A percentile compares a stretch with the other conserved stretches of the same genome.
These are phyloP conservation scores for Brachionus manjavacas DNA, from an alignment of 1,140 invertebrate species.

Conservation along the genomic window DNA sequence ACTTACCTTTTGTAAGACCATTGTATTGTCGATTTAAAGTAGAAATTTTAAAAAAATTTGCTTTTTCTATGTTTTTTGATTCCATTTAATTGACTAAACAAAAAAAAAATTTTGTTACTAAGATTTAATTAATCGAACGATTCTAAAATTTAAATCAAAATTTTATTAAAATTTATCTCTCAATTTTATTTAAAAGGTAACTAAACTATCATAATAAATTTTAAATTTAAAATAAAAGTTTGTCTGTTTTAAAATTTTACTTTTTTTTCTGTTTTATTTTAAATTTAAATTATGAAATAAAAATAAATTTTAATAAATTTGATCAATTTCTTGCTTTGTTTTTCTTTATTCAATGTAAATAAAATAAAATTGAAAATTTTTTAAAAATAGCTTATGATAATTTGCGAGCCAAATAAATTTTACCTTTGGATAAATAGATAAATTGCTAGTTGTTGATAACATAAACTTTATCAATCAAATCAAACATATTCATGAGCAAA, in stretches of 20 bases:
- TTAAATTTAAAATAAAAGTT: neutral
- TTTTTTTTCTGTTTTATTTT: neutral
- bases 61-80: conserved; percentile 21
- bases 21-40: conserved; percentile 10
- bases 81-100: neutral
- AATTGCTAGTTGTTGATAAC: too few species aligned
- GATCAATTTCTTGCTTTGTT: neutral
- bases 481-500: too few species aligned
- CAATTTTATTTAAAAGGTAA: neutral
- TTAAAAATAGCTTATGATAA: too few species aligned
- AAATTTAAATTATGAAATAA: neutral
- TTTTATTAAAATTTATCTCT: neutral
- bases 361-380: neutral
- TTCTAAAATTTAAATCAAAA: neutral
- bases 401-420: too few species aligned
- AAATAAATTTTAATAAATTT: neutral
- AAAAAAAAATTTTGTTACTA: neutral
- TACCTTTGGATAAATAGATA: too few species aligned
- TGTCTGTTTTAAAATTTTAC: neutral
- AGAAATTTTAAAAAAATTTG: neutral
- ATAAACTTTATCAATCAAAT: too few species aligned
- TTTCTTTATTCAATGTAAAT: neutral
- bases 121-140: neutral
- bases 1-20: conserved; percentile 17
- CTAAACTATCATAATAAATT: neutral